phyloP scores from a whole-genome alignment of 2,113 vertebrate genomes.

The Psilopsiagon aymara region DNA sequence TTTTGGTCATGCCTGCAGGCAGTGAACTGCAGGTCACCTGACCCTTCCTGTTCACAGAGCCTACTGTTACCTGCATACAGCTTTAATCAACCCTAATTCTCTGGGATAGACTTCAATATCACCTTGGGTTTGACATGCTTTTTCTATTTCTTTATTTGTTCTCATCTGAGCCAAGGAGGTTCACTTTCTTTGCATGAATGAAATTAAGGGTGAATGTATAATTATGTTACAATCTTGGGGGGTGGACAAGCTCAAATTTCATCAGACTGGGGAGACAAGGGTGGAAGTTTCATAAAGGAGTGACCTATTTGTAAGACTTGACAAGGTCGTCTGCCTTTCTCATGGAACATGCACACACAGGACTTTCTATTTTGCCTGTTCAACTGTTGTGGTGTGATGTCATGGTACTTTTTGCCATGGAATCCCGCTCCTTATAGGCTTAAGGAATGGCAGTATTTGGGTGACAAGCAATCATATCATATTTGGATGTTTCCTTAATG shows the following conservation, averaged over 20 bases:
- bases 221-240: background rate
- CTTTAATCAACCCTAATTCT: background rate
- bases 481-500: background rate
- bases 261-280: background rate
- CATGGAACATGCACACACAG: background rate
- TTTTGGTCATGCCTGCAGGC: background rate
- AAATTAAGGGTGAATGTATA: background rate
- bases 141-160: background rate
- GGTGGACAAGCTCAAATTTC: background rate
- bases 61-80: background rate
- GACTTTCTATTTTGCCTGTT: background rate
- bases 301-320: background rate
- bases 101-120: background rate
- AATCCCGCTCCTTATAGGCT: background rate
- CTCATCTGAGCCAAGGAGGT: background rate
- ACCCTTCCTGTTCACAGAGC: background rate
- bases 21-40: rapidly evolving
- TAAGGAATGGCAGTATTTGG: background rate
- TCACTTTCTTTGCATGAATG: background rate
- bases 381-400: background rate
- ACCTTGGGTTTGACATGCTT: background rate
- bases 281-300: background rate
- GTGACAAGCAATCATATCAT: background rate
- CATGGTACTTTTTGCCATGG: background rate
- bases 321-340: background rate